Conservation (phyloP, 2,113 vertebrate species). For the Glareola pratincola region DNA sequence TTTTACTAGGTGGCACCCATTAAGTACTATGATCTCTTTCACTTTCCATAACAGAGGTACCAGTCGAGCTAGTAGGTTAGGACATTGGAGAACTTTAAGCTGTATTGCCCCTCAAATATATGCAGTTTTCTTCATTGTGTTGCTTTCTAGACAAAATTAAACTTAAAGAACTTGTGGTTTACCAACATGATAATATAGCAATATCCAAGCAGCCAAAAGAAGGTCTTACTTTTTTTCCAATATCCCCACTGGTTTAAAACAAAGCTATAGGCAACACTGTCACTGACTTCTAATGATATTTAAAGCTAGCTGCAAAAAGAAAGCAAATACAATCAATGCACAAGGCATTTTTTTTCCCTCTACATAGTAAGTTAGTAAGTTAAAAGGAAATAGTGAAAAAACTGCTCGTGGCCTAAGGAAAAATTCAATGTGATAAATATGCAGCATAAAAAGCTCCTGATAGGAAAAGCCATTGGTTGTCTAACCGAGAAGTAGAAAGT, state of each 20-base stretch:
- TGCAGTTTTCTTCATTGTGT: background rate
- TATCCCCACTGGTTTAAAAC: background rate
- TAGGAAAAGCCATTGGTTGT: background rate
- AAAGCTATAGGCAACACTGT: background rate
- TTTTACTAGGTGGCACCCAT: background rate
- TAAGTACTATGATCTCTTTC: background rate
- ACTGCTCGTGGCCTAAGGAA: background rate
- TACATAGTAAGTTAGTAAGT: background rate
- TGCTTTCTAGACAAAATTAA: background rate
- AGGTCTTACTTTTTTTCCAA: background rate
- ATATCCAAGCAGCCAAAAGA: background rate
- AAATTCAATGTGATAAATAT: background rate
- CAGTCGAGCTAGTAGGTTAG: background rate
- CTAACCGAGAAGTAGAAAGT: background rate
- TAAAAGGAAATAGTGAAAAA: background rate
- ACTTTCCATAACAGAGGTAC: fast-evolving
- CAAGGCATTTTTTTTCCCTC: background rate
- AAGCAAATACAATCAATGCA: background rate
- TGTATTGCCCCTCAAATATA: background rate
- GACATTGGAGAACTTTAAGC: background rate
- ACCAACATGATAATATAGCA: background rate
- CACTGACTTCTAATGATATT: background rate
- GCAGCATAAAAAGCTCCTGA: background rate
- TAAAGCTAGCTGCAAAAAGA: background rate
- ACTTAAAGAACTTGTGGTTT: background rate